Conservation (phyloP, 2,888 invertebrate species). For the Spilosoma lubricipeda region DNA sequence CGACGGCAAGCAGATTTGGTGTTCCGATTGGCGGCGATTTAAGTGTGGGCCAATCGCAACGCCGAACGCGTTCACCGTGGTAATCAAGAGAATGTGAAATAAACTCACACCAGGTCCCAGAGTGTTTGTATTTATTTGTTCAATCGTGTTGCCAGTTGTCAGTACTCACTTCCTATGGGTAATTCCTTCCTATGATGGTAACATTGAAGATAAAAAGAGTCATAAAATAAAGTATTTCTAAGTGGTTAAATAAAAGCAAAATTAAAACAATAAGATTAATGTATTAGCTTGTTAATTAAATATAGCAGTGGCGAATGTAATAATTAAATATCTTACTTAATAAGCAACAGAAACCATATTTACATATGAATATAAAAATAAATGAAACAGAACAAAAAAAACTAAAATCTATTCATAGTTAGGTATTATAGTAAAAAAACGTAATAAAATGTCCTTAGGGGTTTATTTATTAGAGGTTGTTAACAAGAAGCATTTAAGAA, state of each 20-base stretch:
- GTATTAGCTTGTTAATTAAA: too few relatives aligned
- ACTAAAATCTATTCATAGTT: neutral
- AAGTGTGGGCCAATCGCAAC: too few relatives aligned
- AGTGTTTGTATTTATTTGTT: neutral
- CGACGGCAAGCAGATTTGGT: too few relatives aligned
- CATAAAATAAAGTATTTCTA: neutral
- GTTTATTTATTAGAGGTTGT: too few relatives aligned
- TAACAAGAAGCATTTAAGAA: neutral
- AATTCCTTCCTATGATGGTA: neutral
- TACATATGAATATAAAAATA: neutral
- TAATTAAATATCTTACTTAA: neutral
- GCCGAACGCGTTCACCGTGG: too few relatives aligned
- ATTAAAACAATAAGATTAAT: neutral
- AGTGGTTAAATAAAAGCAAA: neutral
- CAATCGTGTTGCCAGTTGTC: neutral
- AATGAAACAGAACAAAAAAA: too few relatives aligned
- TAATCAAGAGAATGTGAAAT: too few relatives aligned
- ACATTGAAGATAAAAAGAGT: neutral
- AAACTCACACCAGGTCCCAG: too few relatives aligned
- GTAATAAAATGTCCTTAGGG: too few relatives aligned
- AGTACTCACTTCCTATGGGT: neutral
- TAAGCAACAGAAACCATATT: neutral
- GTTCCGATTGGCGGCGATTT: too few relatives aligned
- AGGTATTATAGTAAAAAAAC: neutral
- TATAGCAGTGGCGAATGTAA: neutral